Base-by-base conservation (phyloP, 64 coral and sea anemone genomes). In the Actinia tenebrosa region DNA sequence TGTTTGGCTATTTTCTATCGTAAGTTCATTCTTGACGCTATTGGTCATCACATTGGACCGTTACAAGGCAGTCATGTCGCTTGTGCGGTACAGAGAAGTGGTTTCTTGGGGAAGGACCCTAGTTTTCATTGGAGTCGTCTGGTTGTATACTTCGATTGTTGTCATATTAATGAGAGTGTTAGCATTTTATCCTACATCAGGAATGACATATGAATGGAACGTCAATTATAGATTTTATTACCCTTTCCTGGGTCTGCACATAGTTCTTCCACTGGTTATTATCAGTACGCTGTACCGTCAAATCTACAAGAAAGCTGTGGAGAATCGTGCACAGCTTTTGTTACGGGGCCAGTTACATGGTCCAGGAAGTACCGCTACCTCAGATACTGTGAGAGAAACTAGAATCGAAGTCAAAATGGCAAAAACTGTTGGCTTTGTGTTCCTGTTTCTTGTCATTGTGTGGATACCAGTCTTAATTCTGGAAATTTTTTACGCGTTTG, bases 341-440 rank as follows among this genome's bases (percentile, higher is more conserved):
- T 78, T 43, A 79, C 86, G 8, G 37, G 86, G 86, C 2, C 86
- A 79, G 86, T 3, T 56, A 43, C 86, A 87, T n/a, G n/a, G n/a
- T 87, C 47, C 69, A 11, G 86, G 86, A 37, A 79, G 2, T 3
- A 56, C 71, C 2, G 0, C 25, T 78, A n/a, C 22, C 45, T 56
- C 71, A 78, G 86, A 87, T 60, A 79, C 86, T 42, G 45, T 79
- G 4, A 78, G 25, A 56, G 86, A 18, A 79, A 87, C 86, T 53
- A 87, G 86, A 54, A 71, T 79, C 1, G 86, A 87, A 87, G 86
- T 87, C 6, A 87, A 87, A 79, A 78, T 87, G 86, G 86, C 86
- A 3, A 87, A 87, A 79, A 87, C 86, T 42, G 86, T 87, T 87
- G 86, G 69, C 52, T 87, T 87, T n/a, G 86, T 87, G 50, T 87